Evolutionary conservation across 2,888 invertebrate species (phyloP), one percentile per base, ranked within the genome.

Genomic region (Leucoptera coffeella): DNA sequence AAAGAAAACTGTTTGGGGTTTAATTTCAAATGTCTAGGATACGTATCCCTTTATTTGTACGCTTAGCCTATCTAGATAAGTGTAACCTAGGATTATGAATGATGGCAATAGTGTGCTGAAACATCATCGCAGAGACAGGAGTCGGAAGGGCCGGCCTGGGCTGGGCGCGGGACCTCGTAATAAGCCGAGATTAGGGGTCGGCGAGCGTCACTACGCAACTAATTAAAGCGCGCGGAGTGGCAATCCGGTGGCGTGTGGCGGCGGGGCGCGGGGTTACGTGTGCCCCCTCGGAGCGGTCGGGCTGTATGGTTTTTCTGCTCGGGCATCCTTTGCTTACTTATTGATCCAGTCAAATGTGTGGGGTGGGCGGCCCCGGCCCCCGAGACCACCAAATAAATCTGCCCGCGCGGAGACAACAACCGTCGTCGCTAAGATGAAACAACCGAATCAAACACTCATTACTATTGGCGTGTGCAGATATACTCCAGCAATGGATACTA

Each of bases 271-370:
- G 60, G 64, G 73, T 73, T 73, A 72, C 67, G 67, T 67, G 62
- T 67, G 59, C 65, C 67, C 65, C 65, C 67, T 64, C 55, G 50
- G 65, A 67, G 64, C 62, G 64, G 64, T 59, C 53, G 69, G 69
- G 67, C n/a, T 67, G 67, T 67, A 67, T 71, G 71, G 71, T 71
- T 72, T 72, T 72, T 72, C 71, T 71, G 62, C 71, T 72, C 72
- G 67, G 72, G 69, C 72, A 72, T 72, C 72, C 72, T 72, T 71
- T 72, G 71, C 72, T 71, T 71, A 72, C 72, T 72, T 72, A 72
- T 72, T 72, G 72, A 72, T 72, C 72, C 71, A 72, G 72, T 72
- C 71, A 72, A 73, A 72, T 73, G 72, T 72, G 65, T 65, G 71
- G 67, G 67, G 65, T 67, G 61, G 61, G 60, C 62, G 46, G 56